Conservation (phyloP, 2,113 vertebrate species). For the Oreocharis arfaki region DNA sequence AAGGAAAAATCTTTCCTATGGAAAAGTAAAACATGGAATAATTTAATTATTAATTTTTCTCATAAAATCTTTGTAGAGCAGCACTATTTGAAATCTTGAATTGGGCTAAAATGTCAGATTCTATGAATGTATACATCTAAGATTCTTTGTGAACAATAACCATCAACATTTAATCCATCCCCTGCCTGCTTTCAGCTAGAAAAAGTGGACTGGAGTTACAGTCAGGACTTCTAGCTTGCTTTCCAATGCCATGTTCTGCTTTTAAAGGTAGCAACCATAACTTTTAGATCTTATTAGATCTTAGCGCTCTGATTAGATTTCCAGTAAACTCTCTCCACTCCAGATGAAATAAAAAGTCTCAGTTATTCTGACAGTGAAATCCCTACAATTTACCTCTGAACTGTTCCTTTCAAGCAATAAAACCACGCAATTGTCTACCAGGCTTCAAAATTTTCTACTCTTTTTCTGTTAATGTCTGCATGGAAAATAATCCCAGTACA, state of each 20-base stretch:
- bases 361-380: neutral
- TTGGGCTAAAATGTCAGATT: neutral
- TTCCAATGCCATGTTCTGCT: neutral
- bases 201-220: neutral
- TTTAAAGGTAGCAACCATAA: neutral
- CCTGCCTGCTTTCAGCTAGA: rapidly evolving
- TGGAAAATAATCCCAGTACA: neutral
- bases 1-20: neutral
- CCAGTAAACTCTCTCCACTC: neutral
- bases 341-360: neutral
- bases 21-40: neutral
- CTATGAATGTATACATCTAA: rapidly evolving
- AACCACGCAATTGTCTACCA: neutral
- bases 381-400: neutral
- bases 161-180: neutral
- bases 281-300: neutral
- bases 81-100: neutral
- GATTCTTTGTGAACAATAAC: neutral
- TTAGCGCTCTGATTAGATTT: neutral
- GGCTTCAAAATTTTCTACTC: neutral
- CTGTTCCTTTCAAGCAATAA: neutral
- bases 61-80: neutral
- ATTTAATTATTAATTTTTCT: neutral
- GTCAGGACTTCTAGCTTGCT: neutral
- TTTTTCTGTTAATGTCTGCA: neutral